Base-by-base conservation (phyloP, 2,888 invertebrate genomes). In the Micoletzkya japonica region DNA sequence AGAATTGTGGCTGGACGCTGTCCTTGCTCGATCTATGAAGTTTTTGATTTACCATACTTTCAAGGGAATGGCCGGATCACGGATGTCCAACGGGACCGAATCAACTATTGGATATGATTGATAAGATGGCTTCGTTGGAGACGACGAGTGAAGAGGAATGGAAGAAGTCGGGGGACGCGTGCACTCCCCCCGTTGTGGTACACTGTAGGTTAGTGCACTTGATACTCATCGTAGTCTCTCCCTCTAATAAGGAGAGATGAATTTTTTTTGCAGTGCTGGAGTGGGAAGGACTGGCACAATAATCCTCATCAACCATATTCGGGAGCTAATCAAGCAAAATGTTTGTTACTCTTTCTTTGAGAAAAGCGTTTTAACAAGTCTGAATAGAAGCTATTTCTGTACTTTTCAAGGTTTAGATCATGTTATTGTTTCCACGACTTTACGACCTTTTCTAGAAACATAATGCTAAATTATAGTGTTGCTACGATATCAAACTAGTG, bases 141-240 rank as follows among this genome's bases (percentile, higher is more conserved):
- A 39, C 39, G 39, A 39, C 39, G 17, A 6, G 39, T 10, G 39
- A 39, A 39, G 39, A 39, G 39, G 7, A 17, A 6, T 39, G 39
- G 39, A 10, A 39, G 39, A 39, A 17, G 7, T 7, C 7, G 39
- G 7, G 39, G 17, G 39, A 10, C 39, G 39, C 39, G 39, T 39
- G 39, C 39, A 39, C 17, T 39, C 44, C 73, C 3, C 82, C 81
- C 10, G 75, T 83, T 30, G 72, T 83, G 30, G 76, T 83, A 17
- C 83, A 83, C 70, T 83, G 83, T 76, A 81, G 79, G 79, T 79
- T n/a, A n/a, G n/a, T n/a, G n/a, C n/a, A n/a, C n/a, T n/a, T n/a
- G n/a, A n/a, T n/a, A n/a, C n/a, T n/a, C n/a, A n/a, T n/a, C n/a
- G n/a, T n/a, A n/a, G n/a, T n/a, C n/a, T n/a, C n/a, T n/a, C n/a